These are phyloP conservation scores for Protophormia terraenovae DNA, from an alignment of 2,888 invertebrate species.

Conservation along the genomic window DNA sequence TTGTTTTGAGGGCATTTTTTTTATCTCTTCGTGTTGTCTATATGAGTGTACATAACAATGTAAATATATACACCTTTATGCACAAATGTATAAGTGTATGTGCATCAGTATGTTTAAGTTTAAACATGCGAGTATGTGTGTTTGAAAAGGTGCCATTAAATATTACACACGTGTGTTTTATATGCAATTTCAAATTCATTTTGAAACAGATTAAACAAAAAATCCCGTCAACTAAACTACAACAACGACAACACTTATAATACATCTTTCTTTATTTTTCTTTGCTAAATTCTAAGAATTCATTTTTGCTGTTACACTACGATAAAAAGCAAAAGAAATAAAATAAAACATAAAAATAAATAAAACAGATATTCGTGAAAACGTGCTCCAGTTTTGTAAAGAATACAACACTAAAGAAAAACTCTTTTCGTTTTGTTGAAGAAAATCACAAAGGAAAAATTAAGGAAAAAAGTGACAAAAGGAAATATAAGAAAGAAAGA, in stretches of 20 bases:
- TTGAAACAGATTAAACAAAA: constrained; percentile 62
- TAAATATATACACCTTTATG: neutral
- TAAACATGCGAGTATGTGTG: constrained; percentile 36
- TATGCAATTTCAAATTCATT: constrained; percentile 40
- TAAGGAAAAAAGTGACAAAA: constrained; percentile 24
- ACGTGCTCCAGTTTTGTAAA: constrained; percentile 53
- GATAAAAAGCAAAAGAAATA: neutral
- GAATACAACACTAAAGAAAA: constrained; percentile 35
- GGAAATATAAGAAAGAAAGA: constrained; percentile 27
- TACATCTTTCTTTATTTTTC: neutral
- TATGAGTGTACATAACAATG: neutral
- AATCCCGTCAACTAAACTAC: constrained; percentile 18
- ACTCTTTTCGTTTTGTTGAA: constrained; percentile 36
- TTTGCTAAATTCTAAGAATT: constrained; percentile 33
- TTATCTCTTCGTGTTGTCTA: constrained; percentile 6
- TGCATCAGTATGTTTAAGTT: no score
- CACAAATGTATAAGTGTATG: constrained; percentile 15
- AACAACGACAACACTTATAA: constrained; percentile 27
- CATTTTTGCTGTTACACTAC: constrained; percentile 19
- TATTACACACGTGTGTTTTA: constrained; percentile 51
- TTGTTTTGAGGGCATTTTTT: constrained; percentile 15
- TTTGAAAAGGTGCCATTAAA: constrained; percentile 20
- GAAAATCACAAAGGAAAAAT: constrained; percentile 25
- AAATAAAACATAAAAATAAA: neutral
- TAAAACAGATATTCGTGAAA: constrained; percentile 31